Evolutionary conservation across 2,113 vertebrate species (phyloP).

Genomic region (Leucosticte australis): DNA sequence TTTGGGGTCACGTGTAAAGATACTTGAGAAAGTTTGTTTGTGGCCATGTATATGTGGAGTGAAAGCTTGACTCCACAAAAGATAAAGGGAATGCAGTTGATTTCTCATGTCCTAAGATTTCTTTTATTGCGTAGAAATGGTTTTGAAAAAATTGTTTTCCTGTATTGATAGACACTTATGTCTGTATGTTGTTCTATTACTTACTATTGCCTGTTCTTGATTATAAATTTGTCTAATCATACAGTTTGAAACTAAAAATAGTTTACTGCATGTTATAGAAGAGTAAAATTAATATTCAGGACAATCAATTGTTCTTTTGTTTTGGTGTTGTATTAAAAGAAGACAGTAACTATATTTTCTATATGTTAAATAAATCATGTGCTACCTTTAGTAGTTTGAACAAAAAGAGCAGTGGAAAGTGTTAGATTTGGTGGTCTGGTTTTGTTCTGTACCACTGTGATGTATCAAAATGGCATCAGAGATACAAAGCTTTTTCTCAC

Average conservation of each 20-base stretch:
- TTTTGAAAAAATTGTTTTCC: not conserved
- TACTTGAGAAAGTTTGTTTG: not conserved
- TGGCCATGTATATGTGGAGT: not conserved
- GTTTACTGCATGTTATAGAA: not conserved
- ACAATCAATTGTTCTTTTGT: not conserved
- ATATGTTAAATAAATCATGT: not conserved
- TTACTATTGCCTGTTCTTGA: not conserved
- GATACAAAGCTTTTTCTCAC: not conserved
- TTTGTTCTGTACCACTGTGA: not conserved
- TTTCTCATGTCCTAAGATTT: not conserved
- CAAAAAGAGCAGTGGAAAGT: not conserved
- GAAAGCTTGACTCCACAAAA: not conserved
- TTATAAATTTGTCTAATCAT: not conserved
- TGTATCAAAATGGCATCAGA: not conserved
- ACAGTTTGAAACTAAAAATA: not conserved
- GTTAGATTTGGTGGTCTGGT: not conserved
- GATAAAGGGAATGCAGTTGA: not conserved
- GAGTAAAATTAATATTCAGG: not conserved
- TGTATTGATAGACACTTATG: accelerated
- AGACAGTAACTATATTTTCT: not conserved
- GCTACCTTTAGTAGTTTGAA: not conserved
- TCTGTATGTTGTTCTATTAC: not conserved
- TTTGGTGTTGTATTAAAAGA: not conserved
- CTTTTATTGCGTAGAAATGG: not conserved
- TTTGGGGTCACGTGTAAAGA: not conserved